A percentile compares a stretch with the other conserved stretches of the same genome.
Conservation (phyloP, 2,797 vertebrate species). For the Cryptoprocta ferox region DNA sequence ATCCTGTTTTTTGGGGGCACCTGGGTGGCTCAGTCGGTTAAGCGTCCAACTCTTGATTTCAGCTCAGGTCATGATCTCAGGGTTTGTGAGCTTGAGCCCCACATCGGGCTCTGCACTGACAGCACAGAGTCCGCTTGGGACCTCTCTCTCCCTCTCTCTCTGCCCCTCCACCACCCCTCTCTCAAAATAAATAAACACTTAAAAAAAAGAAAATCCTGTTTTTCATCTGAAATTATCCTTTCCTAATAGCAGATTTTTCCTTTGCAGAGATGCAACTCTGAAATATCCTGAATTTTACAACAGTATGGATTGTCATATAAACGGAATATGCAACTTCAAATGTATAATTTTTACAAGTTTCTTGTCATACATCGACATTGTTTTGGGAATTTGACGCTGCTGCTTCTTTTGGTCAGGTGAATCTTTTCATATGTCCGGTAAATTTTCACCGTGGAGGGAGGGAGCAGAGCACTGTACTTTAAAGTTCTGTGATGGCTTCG, state of each 20-base stretch:
- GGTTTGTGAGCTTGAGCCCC: too few species aligned
- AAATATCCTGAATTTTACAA: background rate
- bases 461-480: constrained; percentile 1
- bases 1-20: background rate
- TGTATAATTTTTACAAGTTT: background rate
- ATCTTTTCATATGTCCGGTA: background rate
- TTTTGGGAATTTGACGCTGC: background rate
- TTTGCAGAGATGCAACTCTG: background rate
- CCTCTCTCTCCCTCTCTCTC: too few species aligned
- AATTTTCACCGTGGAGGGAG: background rate
- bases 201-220: too few species aligned
- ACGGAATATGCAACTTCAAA: background rate
- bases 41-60: too few species aligned
- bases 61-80: too few species aligned
- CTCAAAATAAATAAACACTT: too few species aligned
- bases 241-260: background rate
- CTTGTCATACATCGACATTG: background rate
- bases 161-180: too few species aligned
- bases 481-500: background rate
- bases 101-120: too few species aligned
- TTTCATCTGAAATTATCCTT: background rate
- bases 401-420: background rate
- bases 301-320: background rate
- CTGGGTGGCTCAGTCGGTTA: too few species aligned
- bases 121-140: too few species aligned